A percentile compares a stretch with the other conserved stretches of the same genome.
Evolutionary conservation across 2,113 vertebrate species (phyloP).

Genomic region (Sinocyclocheilus anshuiensis): DNA sequence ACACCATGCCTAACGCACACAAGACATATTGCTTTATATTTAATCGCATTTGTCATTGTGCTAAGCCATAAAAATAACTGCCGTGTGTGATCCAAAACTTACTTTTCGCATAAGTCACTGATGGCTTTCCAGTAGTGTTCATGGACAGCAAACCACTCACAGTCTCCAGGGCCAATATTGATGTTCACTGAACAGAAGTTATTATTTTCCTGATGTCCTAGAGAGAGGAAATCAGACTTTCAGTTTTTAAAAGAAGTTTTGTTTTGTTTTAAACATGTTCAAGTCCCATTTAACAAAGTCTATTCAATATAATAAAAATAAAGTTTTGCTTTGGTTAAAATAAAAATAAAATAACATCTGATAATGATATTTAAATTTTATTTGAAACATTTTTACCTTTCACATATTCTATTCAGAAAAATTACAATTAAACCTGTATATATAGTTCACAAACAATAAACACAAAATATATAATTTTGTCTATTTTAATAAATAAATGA

Average conservation of each 20-base stretch:
- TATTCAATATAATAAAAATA: too few species aligned
- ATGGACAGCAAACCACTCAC: conserved; percentile 92
- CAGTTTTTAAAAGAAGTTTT: not conserved
- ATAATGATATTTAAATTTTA: too few species aligned
- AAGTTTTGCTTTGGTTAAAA: too few species aligned
- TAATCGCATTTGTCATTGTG: not conserved
- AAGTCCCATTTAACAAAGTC: not conserved
- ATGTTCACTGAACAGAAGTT: conserved; percentile 94
- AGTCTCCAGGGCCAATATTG: conserved; percentile 91
- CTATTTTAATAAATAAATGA: too few species aligned
- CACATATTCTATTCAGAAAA: too few species aligned
- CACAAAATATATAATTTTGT: too few species aligned
- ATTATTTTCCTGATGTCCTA: conserved; percentile 94
- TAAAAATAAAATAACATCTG: too few species aligned
- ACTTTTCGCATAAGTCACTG: conserved; percentile 89
- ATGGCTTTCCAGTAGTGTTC: conserved; percentile 89
- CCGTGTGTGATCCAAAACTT: conserved; percentile 47
- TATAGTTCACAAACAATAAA: too few species aligned
- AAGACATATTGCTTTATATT: not conserved
- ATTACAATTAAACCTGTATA: too few species aligned
- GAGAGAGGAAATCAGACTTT: conserved; percentile 10
- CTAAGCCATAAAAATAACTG: not conserved
- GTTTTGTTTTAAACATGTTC: not conserved
- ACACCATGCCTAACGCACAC: conserved; percentile 80
- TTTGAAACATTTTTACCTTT: too few species aligned